Evolutionary conservation across 2,888 invertebrate genomes (phyloP).

Genomic region (Apomyelois bistriatella): DNA sequence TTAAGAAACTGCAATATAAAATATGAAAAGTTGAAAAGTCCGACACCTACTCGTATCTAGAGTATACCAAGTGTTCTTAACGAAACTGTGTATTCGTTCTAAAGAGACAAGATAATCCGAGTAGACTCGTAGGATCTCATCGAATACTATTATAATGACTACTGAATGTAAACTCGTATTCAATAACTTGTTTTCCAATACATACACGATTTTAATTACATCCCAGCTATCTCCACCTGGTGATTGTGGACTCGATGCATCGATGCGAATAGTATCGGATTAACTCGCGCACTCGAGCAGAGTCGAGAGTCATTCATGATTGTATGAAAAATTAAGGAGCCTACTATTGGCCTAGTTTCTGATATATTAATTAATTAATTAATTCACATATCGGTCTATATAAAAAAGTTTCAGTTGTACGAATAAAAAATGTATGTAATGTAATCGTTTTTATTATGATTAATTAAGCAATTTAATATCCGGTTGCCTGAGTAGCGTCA

Average conservation of each 20-base stretch:
- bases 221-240: conserved; percentile 39
- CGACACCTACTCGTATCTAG: too few relatives aligned
- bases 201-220: conserved; percentile 40
- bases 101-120: too few relatives aligned
- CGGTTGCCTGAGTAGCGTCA: too few relatives aligned
- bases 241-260: conserved; percentile 34
- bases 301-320: conserved; percentile 37
- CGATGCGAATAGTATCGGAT: conserved; percentile 40
- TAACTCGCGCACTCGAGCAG: conserved; percentile 36
- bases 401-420: too few relatives aligned
- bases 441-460: too few relatives aligned
- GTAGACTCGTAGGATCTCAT: too few relatives aligned
- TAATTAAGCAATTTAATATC: too few relatives aligned
- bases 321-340: conserved; percentile 27
- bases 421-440: too few relatives aligned
- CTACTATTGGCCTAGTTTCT: conserved; percentile 31
- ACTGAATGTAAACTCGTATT: neutral
- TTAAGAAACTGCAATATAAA: too few relatives aligned
- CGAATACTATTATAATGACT: neutral
- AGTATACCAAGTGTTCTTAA: too few relatives aligned
- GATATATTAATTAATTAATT: conserved; percentile 22
- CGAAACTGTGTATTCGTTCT: too few relatives aligned
- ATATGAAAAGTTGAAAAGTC: too few relatives aligned
- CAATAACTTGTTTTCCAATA: conserved; percentile 13
- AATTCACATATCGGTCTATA: conserved; percentile 12